These are phyloP conservation scores for Choristoneura fumiferana DNA, from an alignment of 1,140 invertebrate species.

Conservation along the genomic window DNA sequence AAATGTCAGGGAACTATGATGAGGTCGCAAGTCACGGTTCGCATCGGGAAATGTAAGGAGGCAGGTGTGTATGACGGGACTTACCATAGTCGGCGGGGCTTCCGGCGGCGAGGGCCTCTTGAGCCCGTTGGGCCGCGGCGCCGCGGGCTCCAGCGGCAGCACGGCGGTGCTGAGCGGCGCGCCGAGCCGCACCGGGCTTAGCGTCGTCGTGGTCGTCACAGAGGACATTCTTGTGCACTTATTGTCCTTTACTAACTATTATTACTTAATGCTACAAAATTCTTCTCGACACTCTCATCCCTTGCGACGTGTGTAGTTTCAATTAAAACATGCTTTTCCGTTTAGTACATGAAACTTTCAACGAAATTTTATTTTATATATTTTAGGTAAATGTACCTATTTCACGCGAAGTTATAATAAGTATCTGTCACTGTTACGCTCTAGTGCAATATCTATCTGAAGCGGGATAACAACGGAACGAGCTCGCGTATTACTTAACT, in stretches of 20 bases:
- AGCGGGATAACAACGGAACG: not conserved
- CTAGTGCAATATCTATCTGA: no score
- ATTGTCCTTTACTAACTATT: not conserved
- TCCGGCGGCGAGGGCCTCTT: no score
- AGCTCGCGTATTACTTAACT: not conserved
- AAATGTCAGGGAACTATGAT: no score
- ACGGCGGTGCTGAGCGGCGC: not conserved
- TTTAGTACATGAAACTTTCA: no score
- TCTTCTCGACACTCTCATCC: not conserved
- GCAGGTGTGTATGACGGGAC: not conserved
- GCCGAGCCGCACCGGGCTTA: slow-evolving; percentile 42
- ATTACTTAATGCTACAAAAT: no score
- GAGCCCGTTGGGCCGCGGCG: no score
- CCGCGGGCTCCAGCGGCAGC: not conserved
- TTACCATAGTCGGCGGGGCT: not conserved
- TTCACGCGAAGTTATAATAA: no score
- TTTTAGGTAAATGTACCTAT: no score
- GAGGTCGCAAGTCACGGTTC: no score
- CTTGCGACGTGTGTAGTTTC: not conserved
- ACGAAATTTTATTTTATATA: no score
- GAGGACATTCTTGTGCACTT: slow-evolving; percentile 44
- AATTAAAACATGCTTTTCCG: no score
- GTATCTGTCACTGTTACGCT: no score
- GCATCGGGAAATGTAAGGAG: not conserved
- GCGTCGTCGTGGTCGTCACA: slow-evolving; percentile 60